Conservation (phyloP, 2,797 vertebrate genomes). For the Arctocebus calabarensis region DNA sequence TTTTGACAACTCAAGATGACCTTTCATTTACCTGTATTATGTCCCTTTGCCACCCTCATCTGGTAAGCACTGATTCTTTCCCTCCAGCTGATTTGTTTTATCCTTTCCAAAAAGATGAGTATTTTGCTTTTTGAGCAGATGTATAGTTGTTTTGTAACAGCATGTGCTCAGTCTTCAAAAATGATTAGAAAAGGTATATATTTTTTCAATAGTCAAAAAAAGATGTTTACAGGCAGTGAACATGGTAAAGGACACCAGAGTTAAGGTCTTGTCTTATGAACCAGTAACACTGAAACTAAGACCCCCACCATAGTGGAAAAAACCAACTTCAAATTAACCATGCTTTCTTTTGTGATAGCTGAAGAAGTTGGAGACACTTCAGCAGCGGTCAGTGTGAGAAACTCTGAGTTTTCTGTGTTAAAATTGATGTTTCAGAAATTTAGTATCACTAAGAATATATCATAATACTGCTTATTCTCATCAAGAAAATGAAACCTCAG, state of each 20-base stretch:
- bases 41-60: conserved; percentile 75
- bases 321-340: background rate
- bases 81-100: background rate
- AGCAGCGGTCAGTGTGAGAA: background rate
- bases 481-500: background rate
- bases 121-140: background rate
- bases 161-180: background rate
- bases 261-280: background rate
- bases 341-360: background rate
- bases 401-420: background rate
- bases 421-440: background rate
- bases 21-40: background rate
- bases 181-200: background rate
- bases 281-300: background rate
- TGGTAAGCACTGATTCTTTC: conserved; percentile 48
- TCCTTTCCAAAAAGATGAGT: background rate
- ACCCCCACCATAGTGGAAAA: background rate
- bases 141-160: background rate
- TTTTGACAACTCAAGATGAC: conserved; percentile 71
- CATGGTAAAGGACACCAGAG: background rate
- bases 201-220: background rate
- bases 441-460: background rate
- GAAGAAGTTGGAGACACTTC: background rate
- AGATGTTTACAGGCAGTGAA: background rate
- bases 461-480: background rate